Evolutionary conservation across 2,797 vertebrate genomes (phyloP).

Genomic region (Brachyrhaphis roseni): DNA sequence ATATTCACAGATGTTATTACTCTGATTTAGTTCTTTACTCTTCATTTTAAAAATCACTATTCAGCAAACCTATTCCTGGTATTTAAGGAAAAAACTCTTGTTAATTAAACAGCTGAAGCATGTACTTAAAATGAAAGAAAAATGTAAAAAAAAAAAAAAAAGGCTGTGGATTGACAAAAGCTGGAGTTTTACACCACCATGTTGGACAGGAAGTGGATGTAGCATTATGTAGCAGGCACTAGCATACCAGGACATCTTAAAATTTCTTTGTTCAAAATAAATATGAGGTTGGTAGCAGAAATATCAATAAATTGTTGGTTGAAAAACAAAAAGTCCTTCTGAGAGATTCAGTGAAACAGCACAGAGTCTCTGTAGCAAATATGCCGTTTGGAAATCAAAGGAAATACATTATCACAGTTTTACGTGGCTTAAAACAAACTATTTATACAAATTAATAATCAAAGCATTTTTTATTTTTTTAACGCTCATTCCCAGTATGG

Average conservation of each 20-base stretch:
- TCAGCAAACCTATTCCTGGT: neutral
- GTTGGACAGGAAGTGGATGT: neutral
- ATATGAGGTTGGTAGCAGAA: neutral
- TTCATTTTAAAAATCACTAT: neutral
- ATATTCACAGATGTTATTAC: neutral
- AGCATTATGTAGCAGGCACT: neutral
- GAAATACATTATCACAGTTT: neutral
- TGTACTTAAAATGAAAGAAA: neutral
- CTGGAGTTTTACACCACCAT: neutral
- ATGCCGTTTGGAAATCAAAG: neutral
- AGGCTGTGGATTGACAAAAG: no score
- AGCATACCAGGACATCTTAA: neutral
- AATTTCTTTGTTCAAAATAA: neutral
- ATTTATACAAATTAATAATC: neutral
- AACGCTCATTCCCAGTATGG: neutral
- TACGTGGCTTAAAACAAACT: neutral
- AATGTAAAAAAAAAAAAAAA: neutral
- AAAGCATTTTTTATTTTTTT: neutral
- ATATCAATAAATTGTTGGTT: neutral
- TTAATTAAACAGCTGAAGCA: neutral
- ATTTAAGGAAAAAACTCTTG: neutral
- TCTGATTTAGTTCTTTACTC: neutral
- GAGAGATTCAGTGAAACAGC: neutral
- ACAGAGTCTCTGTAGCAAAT: neutral
- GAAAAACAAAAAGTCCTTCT: neutral